Percentiles rank a stretch among this genome's conserved stretches.
Evolutionary conservation across 2,888 invertebrate genomes (phyloP).

Genomic region (Amiota communis): DNA sequence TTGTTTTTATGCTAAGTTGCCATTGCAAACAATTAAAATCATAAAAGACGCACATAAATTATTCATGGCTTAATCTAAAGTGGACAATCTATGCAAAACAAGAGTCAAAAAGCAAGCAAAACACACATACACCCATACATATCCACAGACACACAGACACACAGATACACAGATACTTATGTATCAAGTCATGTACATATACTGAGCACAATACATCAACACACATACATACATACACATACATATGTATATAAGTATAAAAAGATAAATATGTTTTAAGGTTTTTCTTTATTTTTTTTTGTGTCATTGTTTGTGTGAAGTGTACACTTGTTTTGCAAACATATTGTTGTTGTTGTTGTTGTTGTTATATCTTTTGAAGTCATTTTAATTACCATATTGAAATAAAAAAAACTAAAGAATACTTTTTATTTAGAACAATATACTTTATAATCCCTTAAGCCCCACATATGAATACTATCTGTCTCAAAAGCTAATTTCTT

Average conservation of each 20-base stretch:
- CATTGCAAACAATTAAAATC: slow-evolving; percentile 72
- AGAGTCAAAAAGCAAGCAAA: slow-evolving; percentile 34
- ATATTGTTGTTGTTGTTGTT: slow-evolving; percentile 34
- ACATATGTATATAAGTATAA: neutral
- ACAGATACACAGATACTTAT: neutral
- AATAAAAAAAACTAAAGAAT: neutral
- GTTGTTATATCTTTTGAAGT: slow-evolving; percentile 5
- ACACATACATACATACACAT: slow-evolving; percentile 15
- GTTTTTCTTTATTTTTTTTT: slow-evolving; percentile 30
- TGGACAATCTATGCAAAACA: slow-evolving; percentile 72
- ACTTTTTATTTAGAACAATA: too few species aligned
- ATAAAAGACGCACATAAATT: slow-evolving; percentile 72
- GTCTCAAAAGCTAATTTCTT: too few species aligned
- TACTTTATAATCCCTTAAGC: too few species aligned
- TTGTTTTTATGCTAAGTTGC: slow-evolving; percentile 61
- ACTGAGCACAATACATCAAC: too few species aligned
- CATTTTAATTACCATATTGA: neutral
- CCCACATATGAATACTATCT: too few species aligned
- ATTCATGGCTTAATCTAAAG: slow-evolving; percentile 72
- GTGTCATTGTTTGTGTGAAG: too few species aligned
- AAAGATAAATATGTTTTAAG: slow-evolving; percentile 40
- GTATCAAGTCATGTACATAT: neutral
- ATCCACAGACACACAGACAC: slow-evolving; percentile 23
- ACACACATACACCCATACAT: slow-evolving; percentile 36
- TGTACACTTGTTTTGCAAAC: slow-evolving; percentile 25